Base-by-base conservation (phyloP, 2,888 invertebrate species). In the Resseliella maxima region DNA sequence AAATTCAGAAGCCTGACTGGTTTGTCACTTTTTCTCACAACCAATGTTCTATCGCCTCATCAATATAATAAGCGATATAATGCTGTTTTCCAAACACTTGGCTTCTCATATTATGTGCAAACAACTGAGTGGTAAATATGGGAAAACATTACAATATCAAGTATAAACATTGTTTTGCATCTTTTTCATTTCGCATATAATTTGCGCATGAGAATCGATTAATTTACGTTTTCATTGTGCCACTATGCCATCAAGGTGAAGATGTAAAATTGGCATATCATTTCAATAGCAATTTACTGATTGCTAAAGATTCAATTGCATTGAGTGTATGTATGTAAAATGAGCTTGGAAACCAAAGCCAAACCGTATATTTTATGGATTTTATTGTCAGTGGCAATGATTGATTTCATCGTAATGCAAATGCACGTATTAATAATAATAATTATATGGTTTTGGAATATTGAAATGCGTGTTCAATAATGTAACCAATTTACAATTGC, bases 331-430 rank as follows among this genome's bases (percentile, higher is more conserved):
- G 41, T 12, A 18, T 50, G 21, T 18, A 18, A 59, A 59, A n/a
- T 59, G 3, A 8, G 24, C 1, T 59, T n/a, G 6, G 5, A 50
- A 12, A 12, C 27, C 24, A n/a, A 59, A 59, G 27, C 3, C 12
- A 72, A 72, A 72, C n/a, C 31, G 72, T 31, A 72, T 72, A 72
- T 72, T 72, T 72, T 72, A 72, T 72, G 31, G 31, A 72, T 31
- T 72, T 72, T 72, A 72, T 21, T 27, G 27, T 27, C 5, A 24
- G 31, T 35, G 72, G 31, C 12, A 72, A 72, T 31, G 31, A 72
- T 72, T 72, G 31, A 72, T 72, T 72, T 72, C 72, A 72, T 72
- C 15, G 72, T 35, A 72, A 1, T 72, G 31, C 72, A 72, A 21
- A 59, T 72, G 31, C 72, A 72, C 35, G 15, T 35, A 35, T 72